These are phyloP conservation scores for Hyppa rectilinea DNA, from an alignment of 2,888 invertebrate genomes.

Conservation along the genomic window DNA sequence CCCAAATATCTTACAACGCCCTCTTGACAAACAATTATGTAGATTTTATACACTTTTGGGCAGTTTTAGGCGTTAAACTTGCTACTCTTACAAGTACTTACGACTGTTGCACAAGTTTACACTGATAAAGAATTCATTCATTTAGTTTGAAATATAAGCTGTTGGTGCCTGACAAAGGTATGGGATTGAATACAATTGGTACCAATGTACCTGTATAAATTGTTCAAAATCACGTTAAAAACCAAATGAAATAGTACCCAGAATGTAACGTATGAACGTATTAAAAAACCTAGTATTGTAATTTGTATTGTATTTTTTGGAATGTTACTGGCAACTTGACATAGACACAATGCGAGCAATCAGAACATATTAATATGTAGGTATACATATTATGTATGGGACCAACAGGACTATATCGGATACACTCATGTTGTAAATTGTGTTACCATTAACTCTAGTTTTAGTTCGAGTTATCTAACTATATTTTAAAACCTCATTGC, in stretches of 20 bases:
- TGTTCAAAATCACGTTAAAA: too few species aligned
- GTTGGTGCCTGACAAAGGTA: neutral
- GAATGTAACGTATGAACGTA: too few species aligned
- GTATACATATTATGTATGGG: too few species aligned
- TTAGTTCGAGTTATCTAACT: neutral
- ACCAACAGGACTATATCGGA: neutral
- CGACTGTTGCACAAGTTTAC: constrained; percentile 48
- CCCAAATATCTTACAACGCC: constrained; percentile 62
- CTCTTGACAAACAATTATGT: constrained; percentile 69
- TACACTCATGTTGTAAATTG: neutral
- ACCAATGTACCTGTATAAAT: too few species aligned
- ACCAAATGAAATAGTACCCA: too few species aligned
- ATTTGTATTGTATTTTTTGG: too few species aligned
- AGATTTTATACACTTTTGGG: constrained; percentile 66
- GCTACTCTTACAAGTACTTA: constrained; percentile 53
- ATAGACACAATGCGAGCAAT: neutral
- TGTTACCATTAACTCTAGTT: neutral
- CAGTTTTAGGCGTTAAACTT: constrained; percentile 56
- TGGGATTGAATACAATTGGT: constrained; percentile 14
- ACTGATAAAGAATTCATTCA: constrained; percentile 61
- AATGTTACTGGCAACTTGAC: too few species aligned
- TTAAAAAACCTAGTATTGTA: too few species aligned
- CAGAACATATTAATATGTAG: neutral
- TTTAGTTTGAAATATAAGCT: constrained; percentile 41
- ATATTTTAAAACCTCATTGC: neutral